Base-by-base conservation (phyloP, 2,888 invertebrate species). In the Biston stratarius region DNA sequence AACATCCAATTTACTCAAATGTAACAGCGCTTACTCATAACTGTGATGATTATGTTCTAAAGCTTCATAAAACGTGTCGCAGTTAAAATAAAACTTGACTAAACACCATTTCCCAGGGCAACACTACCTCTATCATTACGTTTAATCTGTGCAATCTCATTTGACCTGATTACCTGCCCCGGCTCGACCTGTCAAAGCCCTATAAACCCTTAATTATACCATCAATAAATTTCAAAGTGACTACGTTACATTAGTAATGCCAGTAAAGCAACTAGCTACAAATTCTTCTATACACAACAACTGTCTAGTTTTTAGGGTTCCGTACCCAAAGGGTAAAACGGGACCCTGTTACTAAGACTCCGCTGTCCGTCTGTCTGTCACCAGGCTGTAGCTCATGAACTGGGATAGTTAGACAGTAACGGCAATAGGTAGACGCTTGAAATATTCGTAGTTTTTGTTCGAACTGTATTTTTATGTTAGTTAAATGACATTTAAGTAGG, bases 121-220 rank as follows among this genome's bases (percentile, higher is more conserved):
- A 48, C 64, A 66, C 58, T 62, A 71, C 60, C 73, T 67, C 70
- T 67, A 68, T 67, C 64, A 69, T 74, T 73, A 70, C 34, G 42
- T 52, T 14, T 66, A 69, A 69, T 66, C 67, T 57, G 71, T 58
- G 69, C 64, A 64, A 71, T 74, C 72, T 68, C 67, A 71, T 75
- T 74, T 81, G 81, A 82, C 83, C 83, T 71, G 78, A 72, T 81
- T 83, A 72, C 71, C 73, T 64, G 48, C 45, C 76, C 72, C 73
- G 72, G 77, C 75, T 77, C 80, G 75, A 62, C 69, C 77, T 82
- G 83, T 81, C 83, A 77, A 78, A 81, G 66, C 72, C 71, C 75
- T 79, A 79, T 83, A 80, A 75, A 78, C 72, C 75, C 71, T 76
- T 83, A 79, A 84, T 83, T 79, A 79, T 76, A 76, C 70, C 72